Conservation (phyloP, 2,888 invertebrate genomes). For the Sminthurides aquaticus region DNA sequence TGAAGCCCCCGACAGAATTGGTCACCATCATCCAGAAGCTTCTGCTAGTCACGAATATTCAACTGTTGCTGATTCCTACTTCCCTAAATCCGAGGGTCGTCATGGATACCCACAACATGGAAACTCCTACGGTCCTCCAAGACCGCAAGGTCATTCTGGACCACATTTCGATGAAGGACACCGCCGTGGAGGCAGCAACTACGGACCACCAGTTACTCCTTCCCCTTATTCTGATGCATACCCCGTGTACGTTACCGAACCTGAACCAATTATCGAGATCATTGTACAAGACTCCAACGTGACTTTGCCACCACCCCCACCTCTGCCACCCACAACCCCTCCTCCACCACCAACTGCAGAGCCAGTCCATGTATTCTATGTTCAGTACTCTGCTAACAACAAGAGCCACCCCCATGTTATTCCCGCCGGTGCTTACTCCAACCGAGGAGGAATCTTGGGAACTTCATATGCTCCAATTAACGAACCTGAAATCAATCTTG, state of each 20-base stretch:
- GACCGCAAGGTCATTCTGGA: neutral
- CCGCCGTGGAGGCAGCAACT: constrained; percentile 8
- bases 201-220: constrained; percentile 20
- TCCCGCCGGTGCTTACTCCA: constrained; percentile 10
- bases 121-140: neutral
- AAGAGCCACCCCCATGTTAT: constrained; percentile 51
- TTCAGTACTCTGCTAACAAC: constrained; percentile 68
- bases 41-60: neutral
- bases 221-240: constrained; percentile 23
- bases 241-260: constrained; percentile 37
- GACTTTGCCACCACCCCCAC: constrained; percentile 58
- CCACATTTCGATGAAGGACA: constrained; percentile 2
- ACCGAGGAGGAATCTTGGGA: constrained; percentile 7
- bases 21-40: neutral
- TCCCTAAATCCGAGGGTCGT: neutral
- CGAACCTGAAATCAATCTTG: constrained; percentile 37
- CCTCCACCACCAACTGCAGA: constrained; percentile 60
- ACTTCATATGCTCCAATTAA: neutral
- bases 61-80: constrained; percentile 3
- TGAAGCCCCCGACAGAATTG: neutral
- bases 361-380: constrained; percentile 83
- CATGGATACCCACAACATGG: neutral
- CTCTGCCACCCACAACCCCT: constrained; percentile 50
- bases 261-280: constrained; percentile 81
- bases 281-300: constrained; percentile 86